phyloP scores from a whole-genome alignment of 2,113 vertebrate genomes.

The Rafetus swinhoei region DNA sequence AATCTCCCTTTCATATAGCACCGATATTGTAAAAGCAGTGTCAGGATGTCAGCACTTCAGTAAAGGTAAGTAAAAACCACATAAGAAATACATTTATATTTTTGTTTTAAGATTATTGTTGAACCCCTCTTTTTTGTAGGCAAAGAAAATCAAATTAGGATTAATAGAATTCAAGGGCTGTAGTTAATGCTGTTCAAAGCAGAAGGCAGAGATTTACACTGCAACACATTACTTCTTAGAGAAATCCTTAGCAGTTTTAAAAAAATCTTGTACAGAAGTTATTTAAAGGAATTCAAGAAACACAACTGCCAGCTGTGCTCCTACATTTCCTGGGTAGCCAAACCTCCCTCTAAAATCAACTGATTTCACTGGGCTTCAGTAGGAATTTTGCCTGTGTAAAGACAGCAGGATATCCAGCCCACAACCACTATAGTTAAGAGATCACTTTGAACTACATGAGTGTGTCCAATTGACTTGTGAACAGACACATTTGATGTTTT shows the following conservation, averaged over 20 bases:
- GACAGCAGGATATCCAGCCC: background rate
- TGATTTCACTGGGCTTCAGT: background rate
- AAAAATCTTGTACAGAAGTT: background rate
- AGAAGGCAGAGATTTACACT: background rate
- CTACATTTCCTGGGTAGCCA: background rate
- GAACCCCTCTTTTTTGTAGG: background rate
- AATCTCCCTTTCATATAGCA: background rate
- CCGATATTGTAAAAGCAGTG: background rate
- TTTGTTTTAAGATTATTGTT: background rate
- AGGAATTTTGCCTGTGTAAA: background rate
- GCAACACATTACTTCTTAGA: background rate
- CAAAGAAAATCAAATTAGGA: background rate
- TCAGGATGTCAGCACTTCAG: background rate
- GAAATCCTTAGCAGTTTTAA: background rate
- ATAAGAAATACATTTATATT: background rate
- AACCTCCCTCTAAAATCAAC: background rate
- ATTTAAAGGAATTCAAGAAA: background rate
- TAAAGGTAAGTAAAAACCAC: background rate
- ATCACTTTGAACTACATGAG: background rate
- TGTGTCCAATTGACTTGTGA: background rate
- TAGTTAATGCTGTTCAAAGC: background rate
- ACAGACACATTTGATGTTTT: background rate
- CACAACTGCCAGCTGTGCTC: background rate
- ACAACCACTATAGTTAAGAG: background rate
- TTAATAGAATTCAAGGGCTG: background rate